These are phyloP conservation scores for Engraulis encrasicolus DNA, from an alignment of 2,113 vertebrate species.

Conservation along the genomic window DNA sequence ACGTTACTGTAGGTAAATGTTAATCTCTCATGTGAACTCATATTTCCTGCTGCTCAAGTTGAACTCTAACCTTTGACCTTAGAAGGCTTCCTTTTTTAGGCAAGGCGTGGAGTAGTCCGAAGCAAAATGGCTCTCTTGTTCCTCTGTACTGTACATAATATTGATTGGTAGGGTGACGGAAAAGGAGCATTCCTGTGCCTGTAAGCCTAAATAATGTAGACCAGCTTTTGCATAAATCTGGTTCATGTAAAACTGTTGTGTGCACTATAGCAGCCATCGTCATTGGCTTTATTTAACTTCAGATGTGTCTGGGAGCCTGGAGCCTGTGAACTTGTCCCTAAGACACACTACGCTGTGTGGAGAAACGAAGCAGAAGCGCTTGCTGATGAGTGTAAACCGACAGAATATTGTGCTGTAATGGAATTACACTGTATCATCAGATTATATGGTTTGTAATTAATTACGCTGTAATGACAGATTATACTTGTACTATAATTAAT, in stretches of 20 bases:
- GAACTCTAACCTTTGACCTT: slow-evolving; percentile 42
- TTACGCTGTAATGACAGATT: too few relatives aligned
- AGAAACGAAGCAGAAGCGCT: too few relatives aligned
- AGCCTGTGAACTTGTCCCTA: neutral
- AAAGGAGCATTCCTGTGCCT: slow-evolving; percentile 30
- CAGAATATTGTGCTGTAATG: too few relatives aligned
- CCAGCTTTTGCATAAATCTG: slow-evolving; percentile 38
- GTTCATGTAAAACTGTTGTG: slow-evolving; percentile 42
- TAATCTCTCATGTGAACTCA: slow-evolving; percentile 35
- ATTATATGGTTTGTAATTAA: too few relatives aligned
- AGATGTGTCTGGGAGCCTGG: neutral
- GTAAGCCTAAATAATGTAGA: slow-evolving; percentile 40
- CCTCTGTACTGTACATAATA: slow-evolving; percentile 28
- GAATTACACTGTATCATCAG: too few relatives aligned
- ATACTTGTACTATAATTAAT: too few relatives aligned
- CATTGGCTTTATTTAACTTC: neutral
- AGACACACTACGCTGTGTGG: too few relatives aligned
- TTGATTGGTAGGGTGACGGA: slow-evolving; percentile 34
- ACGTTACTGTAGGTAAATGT: neutral
- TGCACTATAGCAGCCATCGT: slow-evolving; percentile 10
- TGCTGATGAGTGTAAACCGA: too few relatives aligned
- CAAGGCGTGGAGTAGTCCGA: slow-evolving; percentile 42
- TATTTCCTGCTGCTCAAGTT: slow-evolving; percentile 42
- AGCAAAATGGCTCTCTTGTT: neutral
- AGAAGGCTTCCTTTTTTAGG: slow-evolving; percentile 46